Base-by-base conservation (phyloP, 2,888 invertebrate genomes). In the Monochamus alternatus region DNA sequence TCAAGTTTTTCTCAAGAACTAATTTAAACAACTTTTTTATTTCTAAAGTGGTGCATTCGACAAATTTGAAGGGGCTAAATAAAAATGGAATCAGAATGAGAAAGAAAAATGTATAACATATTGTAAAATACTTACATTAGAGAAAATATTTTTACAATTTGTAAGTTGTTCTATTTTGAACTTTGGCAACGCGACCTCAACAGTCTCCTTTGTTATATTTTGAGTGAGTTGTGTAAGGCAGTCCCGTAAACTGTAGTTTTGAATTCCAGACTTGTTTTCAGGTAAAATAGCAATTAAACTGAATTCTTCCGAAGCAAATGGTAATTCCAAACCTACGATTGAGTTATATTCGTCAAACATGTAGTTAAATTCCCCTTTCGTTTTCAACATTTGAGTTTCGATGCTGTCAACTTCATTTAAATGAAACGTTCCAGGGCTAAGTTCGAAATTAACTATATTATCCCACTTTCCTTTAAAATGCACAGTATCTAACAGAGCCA, bases 381-480 rank as follows among this genome's bases (percentile, higher is more conserved):
- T 14, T 47, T 51, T 65, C 65, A 65, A 51, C 65, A 65, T 65
- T 44, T 65, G 30, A 3, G 44, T 47, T 51, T 51, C n/a, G 30
- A 51, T 30, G 8, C 47, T 51, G 1, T 51, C 51, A 64, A 5
- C 10, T 47, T 30, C 65, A 31, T 51, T 31, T 51, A 65, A 3
- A 65, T 65, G 14, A 30, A 65, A 65, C 2, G 47, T 22, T 3
- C 5, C 22, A 2, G 47, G 30, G 8, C 8, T 31, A 51, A 14
- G 2, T 9, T 14, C 44, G 5, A 38, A 7, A 38, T 38, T 64
- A 43, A 64, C 44, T 3, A 44, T 38, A 38, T n/a, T 3, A 9
- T 12, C n/a, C 64, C 64, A 64, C 8, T 64, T 64, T 38, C 44
- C 43, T n/a, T 64, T 43, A n/a, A 44, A 64, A 14, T 44, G 12